These are phyloP conservation scores for Stegana nigrithorax DNA, from an alignment of 2,888 invertebrate species.

Conservation along the genomic window DNA sequence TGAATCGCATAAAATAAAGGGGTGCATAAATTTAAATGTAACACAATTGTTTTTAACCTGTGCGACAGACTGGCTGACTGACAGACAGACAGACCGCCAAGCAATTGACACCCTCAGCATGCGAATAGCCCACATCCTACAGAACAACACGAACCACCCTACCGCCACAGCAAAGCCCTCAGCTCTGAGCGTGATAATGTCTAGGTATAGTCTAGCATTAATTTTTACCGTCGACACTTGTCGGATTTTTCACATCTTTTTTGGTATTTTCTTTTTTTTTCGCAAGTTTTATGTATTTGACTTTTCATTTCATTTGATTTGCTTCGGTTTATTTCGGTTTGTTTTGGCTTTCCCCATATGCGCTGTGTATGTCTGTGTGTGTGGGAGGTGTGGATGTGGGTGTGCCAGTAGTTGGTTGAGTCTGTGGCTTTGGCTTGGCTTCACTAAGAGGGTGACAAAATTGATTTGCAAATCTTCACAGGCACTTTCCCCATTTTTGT, in stretches of 20 bases:
- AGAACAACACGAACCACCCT: too few relatives aligned
- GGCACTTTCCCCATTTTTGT: too few relatives aligned
- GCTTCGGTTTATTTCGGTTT: constrained; percentile 27
- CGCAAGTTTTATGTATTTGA: constrained; percentile 56
- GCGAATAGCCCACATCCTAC: too few relatives aligned
- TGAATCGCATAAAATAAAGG: constrained; percentile 35
- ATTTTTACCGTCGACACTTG: constrained; percentile 21
- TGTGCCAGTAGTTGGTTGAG: too few relatives aligned
- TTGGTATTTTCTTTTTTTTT: constrained; percentile 27
- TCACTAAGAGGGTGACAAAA: too few relatives aligned
- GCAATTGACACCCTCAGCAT: background rate
- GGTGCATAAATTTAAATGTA: constrained; percentile 58
- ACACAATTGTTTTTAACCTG: constrained; percentile 53
- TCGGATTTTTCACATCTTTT: constrained; percentile 21
- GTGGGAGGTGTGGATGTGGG: too few relatives aligned
- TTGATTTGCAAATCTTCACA: constrained; percentile 39
- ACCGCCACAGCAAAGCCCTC: too few relatives aligned
- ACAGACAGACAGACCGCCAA: constrained; percentile 15
- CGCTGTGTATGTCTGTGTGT: background rate
- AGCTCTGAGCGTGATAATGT: constrained; percentile 27
- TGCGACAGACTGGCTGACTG: constrained; percentile 23
- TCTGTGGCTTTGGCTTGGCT: too few relatives aligned
- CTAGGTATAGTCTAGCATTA: background rate
- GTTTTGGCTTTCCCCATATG: background rate
- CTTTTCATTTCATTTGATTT: constrained; percentile 60